These are phyloP conservation scores for Stichodactyla mertensii DNA, from an alignment of 64 coral and sea anemone species.

Conservation along the genomic window DNA sequence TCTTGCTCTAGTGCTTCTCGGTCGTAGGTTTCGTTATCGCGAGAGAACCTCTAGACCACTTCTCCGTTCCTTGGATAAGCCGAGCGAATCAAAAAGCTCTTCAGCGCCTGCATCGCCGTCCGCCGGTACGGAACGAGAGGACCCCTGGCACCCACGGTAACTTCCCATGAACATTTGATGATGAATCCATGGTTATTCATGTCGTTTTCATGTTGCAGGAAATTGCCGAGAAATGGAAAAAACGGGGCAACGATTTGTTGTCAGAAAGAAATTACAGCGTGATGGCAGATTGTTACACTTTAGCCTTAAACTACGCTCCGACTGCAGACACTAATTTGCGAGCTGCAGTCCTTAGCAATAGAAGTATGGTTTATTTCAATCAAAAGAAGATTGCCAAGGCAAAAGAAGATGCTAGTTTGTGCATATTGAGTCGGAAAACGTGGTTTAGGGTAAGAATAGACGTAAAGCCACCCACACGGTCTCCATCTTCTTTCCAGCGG, in stretches of 20 bases:
- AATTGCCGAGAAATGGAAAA: slow-evolving; percentile 47
- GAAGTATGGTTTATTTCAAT: slow-evolving; percentile 32
- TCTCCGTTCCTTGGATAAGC: no score
- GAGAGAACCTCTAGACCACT: no score
- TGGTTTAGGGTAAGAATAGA: slow-evolving; percentile 40
- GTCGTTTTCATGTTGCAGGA: background rate
- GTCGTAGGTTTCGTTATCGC: no score
- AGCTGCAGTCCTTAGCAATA: slow-evolving; percentile 43
- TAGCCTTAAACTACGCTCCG: slow-evolving; percentile 47
- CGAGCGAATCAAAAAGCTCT: no score
- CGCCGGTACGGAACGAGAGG: no score
- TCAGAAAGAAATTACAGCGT: slow-evolving; percentile 20
- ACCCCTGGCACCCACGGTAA: no score
- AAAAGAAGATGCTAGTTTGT: slow-evolving; percentile 36
- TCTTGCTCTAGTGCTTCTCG: no score
- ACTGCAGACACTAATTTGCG: slow-evolving; percentile 23
- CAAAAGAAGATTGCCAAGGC: slow-evolving; percentile 18
- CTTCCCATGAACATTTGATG: no score
- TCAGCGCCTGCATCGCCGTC: no score
- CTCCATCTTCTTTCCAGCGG: no score
- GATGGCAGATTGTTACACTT: slow-evolving; percentile 42
- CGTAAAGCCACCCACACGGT: no score
- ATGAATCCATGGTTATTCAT: no score
- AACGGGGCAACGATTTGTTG: slow-evolving; percentile 45
- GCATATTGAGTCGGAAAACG: slow-evolving; percentile 16